Conservation (phyloP, 1,140 invertebrate genomes). For the Holotrichia oblita region DNA sequence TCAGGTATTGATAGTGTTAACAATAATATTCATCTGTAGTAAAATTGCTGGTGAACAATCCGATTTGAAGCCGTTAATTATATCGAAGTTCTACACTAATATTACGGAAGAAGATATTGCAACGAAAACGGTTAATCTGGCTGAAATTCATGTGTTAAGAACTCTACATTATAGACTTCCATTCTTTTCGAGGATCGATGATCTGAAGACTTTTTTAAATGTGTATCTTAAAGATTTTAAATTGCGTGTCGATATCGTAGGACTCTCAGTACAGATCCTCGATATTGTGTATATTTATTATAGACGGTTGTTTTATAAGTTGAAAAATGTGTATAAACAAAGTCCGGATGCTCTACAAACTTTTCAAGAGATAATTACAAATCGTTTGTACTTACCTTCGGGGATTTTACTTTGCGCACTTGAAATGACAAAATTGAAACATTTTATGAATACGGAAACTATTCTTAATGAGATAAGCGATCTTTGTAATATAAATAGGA, state of each 20-base stretch:
- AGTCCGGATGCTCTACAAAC: slow-evolving; percentile 46
- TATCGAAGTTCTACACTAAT: not conserved
- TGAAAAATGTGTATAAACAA: slow-evolving; percentile 50
- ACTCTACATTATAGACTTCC: slow-evolving; percentile 49
- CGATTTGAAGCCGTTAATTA: slow-evolving; percentile 42
- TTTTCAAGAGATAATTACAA: slow-evolving; percentile 51
- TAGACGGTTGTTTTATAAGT: slow-evolving; percentile 49
- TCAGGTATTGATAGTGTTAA: slow-evolving; percentile 45
- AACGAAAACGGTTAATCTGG: not conserved
- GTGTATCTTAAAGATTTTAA: slow-evolving; percentile 49
- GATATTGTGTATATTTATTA: slow-evolving; percentile 51
- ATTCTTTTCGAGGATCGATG: slow-evolving; percentile 51
- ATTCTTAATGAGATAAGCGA: slow-evolving; percentile 49
- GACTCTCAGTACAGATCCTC: slow-evolving; percentile 52
- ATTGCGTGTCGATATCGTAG: slow-evolving; percentile 47
- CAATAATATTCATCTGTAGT: slow-evolving; percentile 50
- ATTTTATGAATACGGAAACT: slow-evolving; percentile 50
- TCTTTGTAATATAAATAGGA: slow-evolving; percentile 51
- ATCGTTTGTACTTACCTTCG: slow-evolving; percentile 53
- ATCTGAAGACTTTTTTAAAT: slow-evolving; percentile 53
- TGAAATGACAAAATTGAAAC: slow-evolving; percentile 49
- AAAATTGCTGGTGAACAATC: slow-evolving; percentile 51
- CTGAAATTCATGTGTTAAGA: slow-evolving; percentile 52
- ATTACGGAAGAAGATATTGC: slow-evolving; percentile 4
- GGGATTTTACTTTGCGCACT: slow-evolving; percentile 54